phyloP scores from a whole-genome alignment of 2,113 vertebrate species.

The Aptenodytes forsteri region DNA sequence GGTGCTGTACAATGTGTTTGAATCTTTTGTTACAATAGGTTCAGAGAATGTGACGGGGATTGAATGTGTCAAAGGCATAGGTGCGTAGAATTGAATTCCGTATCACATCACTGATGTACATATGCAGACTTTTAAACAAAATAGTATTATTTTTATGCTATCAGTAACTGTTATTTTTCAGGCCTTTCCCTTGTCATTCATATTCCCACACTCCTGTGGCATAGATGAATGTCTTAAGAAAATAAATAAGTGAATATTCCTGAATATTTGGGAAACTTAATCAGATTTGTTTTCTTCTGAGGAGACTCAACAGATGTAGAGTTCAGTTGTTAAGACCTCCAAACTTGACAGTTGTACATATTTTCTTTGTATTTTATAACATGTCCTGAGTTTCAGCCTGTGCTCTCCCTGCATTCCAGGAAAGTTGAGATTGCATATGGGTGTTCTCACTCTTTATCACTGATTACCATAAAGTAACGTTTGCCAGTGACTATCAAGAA shows the following conservation, averaged over 20 bases:
- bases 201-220: not conserved
- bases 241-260: not conserved
- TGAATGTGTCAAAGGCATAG: slow-evolving; percentile 93
- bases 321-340: not conserved
- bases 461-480: not conserved
- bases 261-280: not conserved
- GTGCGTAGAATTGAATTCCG: slow-evolving; percentile 64
- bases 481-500: not conserved
- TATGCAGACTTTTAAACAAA: not conserved
- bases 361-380: not conserved
- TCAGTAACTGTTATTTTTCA: not conserved
- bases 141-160: not conserved
- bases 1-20: slow-evolving; percentile 97
- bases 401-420: not conserved
- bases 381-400: not conserved
- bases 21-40: slow-evolving; percentile 88
- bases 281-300: not conserved
- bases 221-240: not conserved
- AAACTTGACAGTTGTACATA: not conserved
- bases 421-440: not conserved
- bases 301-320: not conserved
- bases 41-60: slow-evolving; percentile 77
- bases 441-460: not conserved
- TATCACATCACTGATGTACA: not conserved
- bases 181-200: not conserved